These are phyloP conservation scores for Xestoiulus laeticollis DNA, from an alignment of 2,888 invertebrate genomes.

Conservation along the genomic window DNA sequence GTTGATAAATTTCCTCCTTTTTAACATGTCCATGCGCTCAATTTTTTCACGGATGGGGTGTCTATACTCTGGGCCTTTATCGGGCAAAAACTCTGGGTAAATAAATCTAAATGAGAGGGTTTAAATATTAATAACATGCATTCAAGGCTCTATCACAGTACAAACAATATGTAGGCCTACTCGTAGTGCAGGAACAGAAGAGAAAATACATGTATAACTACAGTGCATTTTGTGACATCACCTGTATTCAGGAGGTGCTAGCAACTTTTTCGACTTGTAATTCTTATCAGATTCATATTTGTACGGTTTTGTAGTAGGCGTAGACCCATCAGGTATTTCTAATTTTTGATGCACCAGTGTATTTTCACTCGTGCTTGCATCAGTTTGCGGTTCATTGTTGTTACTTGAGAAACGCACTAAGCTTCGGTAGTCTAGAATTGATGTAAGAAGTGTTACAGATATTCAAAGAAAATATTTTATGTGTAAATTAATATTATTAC, in stretches of 20 bases:
- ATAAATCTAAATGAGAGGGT: conserved; percentile 68
- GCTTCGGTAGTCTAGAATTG: background rate
- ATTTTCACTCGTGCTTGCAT: background rate
- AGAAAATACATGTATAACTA: background rate
- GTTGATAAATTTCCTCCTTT: conserved; percentile 79
- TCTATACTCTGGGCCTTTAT: conserved; percentile 79
- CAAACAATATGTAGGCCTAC: too few relatives aligned
- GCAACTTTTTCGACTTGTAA: background rate
- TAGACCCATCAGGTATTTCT: background rate
- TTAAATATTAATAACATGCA: too few relatives aligned
- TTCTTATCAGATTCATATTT: background rate
- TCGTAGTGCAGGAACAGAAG: background rate
- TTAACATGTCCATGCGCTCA: conserved; percentile 92
- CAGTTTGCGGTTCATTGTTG: background rate
- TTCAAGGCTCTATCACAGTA: too few relatives aligned
- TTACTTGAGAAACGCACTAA: background rate
- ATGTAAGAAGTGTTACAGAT: background rate
- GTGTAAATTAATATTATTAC: background rate
- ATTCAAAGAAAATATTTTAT: background rate
- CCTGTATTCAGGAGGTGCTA: conserved; percentile 48
- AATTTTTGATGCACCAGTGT: background rate
- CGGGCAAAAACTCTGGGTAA: conserved; percentile 93
- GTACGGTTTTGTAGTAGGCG: background rate
- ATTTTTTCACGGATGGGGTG: conserved; percentile 85
- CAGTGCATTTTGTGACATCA: background rate